Conservation (phyloP, 1,140 invertebrate genomes). For the Frieseomelitta varia region DNA sequence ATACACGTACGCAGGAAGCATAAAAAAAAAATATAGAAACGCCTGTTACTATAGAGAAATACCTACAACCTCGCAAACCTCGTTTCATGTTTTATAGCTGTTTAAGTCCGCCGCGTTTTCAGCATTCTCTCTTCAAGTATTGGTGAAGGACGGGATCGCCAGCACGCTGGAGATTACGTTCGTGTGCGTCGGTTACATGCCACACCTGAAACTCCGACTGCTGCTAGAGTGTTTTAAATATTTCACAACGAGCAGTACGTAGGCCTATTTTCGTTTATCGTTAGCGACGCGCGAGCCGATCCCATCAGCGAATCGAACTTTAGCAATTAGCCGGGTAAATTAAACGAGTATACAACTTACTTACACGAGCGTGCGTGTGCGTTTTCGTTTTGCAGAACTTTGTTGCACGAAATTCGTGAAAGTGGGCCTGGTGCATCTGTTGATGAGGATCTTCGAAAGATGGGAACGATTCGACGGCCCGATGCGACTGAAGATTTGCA, state of each 20-base stretch:
- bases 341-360: not conserved
- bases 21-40: no score
- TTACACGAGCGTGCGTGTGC: not conserved
- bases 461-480: conserved; percentile 86
- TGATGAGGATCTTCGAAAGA: conserved; percentile 85
- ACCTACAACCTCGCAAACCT: not conserved
- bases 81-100: not conserved
- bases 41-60: not conserved
- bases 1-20: no score
- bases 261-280: conserved; percentile 31
- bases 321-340: not conserved
- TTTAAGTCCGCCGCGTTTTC: conserved; percentile 52
- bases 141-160: conserved; percentile 86
- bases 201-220: conserved; percentile 84
- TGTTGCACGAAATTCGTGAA: conserved; percentile 85
- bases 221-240: conserved; percentile 86
- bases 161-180: conserved; percentile 85
- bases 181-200: conserved; percentile 84
- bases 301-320: not conserved
- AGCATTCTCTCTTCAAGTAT: conserved; percentile 84
- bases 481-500: conserved; percentile 85
- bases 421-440: conserved; percentile 83
- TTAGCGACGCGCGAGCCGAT: conserved; percentile 2
- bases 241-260: conserved; percentile 86
- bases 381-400: conserved; percentile 79